Evolutionary conservation across 1,140 invertebrate species (phyloP), one percentile per base, ranked within the genome.

Genomic region (Drosophila fuyamai): DNA sequence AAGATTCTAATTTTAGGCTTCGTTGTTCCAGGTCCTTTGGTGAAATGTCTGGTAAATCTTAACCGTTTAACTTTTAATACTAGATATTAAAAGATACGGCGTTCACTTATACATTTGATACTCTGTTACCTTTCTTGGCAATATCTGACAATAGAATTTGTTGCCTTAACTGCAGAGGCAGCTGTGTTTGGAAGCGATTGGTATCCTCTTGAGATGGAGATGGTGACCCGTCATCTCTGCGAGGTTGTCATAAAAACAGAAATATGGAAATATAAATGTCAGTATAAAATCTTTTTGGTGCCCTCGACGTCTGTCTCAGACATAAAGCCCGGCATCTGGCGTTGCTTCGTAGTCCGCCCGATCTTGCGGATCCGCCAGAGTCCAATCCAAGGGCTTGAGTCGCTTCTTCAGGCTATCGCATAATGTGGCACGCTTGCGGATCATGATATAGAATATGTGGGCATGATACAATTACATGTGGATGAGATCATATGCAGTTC

Each of bases 401-500:
- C 78, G 55, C 5, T 71, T 77, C 18, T 51, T 78, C 0, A 92
- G 12, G 13, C 72, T 90, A 0, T 68, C 93, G 79, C 79, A 76
- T 44, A 91, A 29, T 47, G 32, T 92, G 8, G 27, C 77, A 55
- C 66, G 94, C 92, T 93, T 93, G 0, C 50, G 79, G 36, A 93
- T 73, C 61, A 94, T 83, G n/a, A n/a, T n/a, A n/a, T n/a, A n/a
- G n/a, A n/a, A n/a, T n/a, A 92, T 55, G 91, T 92, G 40, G 90
- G 77, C 32, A 56, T 92, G 57, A 51, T 83, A 5, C 81, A 72
- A 29, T 61, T 55, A 5, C 90, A 92, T 35, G 68, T 91, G 46
- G 57, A 90, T 27, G 82, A 92, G 50, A 53, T 54, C 55, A 71
- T 12, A 76, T 92, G 88, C 91, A 92, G 59, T 92, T 91, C 35